Evolutionary conservation across 1,140 invertebrate species (phyloP).

Genomic region (Arctopsyche grandis): DNA sequence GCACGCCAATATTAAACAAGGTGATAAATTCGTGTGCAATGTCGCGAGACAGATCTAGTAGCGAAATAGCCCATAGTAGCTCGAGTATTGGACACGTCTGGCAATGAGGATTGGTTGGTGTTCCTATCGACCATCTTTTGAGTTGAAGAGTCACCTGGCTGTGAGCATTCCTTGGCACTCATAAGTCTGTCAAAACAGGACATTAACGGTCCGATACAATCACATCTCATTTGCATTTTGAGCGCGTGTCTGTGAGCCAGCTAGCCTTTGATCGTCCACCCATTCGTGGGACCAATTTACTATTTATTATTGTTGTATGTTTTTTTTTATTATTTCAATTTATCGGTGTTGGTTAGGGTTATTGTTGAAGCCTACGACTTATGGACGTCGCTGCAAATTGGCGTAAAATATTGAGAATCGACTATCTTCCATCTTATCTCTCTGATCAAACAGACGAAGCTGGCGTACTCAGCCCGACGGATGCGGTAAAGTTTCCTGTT

Average conservation of each 20-base stretch:
- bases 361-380: not conserved
- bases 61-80: no score
- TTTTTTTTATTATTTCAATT: not conserved
- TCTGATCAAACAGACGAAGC: not conserved
- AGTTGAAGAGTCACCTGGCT: not conserved
- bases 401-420: not conserved
- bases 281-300: slow-evolving; percentile 1
- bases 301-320: no score
- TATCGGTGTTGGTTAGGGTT: not conserved
- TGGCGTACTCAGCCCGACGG: not conserved
- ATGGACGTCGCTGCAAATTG: not conserved
- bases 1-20: no score
- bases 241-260: not conserved
- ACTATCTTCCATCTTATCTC: not conserved
- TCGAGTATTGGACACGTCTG: no score
- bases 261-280: slow-evolving; percentile 3
- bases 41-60: no score
- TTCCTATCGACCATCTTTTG: no score
- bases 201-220: slow-evolving; percentile 50
- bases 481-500: slow-evolving; percentile 15
- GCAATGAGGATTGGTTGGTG: no score
- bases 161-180: slow-evolving; percentile 41
- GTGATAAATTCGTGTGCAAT: no score
- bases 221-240: slow-evolving; percentile 48
- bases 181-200: slow-evolving; percentile 52